Evolutionary conservation across 2,888 invertebrate species (phyloP), one percentile per base, ranked within the genome.

Genomic region (Caenorhabditis panamensis): DNA sequence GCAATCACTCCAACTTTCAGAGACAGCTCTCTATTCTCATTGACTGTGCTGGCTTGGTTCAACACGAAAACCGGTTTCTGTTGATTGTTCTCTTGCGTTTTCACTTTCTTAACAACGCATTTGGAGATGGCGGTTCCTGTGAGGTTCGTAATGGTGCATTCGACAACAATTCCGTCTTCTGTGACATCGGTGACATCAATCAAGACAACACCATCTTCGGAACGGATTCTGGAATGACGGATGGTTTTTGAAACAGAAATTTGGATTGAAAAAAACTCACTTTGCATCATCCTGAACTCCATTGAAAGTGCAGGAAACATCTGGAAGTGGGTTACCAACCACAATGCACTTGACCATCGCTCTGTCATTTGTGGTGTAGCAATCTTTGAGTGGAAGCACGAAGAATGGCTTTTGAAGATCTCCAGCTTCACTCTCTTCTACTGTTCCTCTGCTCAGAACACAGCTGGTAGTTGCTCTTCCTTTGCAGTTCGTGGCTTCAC

Each of bases 1-100:
- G 92, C 92, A 1, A 85, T 75, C 13, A 92, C 87, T 24, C 86
- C 84, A 67, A 91, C 90, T 69, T 83, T 86, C 13, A 87, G 62
- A 3, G 77, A 71, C 0, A 85, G 63, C 28, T 77, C 69, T 16
- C 73, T 68, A 18, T 79, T 76, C 22, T 67, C 72, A 18, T 53
- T 63, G 2, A 68, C 67, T 11, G 59, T 59, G 49, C 80, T 79
- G 2, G 76, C 64, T 49, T 79, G 66, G 28, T 72, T 80, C 18
- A 71, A 75, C 11, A 83, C 83, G 47, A 86, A 84, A 28, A 80
- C 59, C 6, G 86, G 86, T n/a, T 64, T 54, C 28, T 84, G 79
- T n/a, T 81, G 63, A 49, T 44, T 69, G 16, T 20, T 54, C 44
- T 62, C 28, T 56, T 63, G 26, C 26, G 24, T 56, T 66, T 59